Evolutionary conservation across 2,888 invertebrate genomes (phyloP).

Genomic region (Incurvaria masculella): DNA sequence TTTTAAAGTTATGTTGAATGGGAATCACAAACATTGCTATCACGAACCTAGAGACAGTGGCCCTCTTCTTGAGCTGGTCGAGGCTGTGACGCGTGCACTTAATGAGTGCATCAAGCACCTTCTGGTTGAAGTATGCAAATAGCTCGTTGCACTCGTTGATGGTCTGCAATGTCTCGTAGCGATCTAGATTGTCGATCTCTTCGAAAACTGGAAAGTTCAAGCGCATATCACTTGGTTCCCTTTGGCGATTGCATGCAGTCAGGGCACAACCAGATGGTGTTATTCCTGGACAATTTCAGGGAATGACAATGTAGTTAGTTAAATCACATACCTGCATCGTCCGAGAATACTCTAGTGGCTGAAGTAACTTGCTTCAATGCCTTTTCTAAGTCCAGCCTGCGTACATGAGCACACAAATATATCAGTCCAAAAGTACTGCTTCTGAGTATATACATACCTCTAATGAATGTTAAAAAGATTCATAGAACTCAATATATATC

Average conservation of each 20-base stretch:
- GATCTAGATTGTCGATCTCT: slow-evolving; percentile 60
- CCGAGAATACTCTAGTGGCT: slow-evolving; percentile 52
- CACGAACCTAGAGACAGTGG: slow-evolving; percentile 51
- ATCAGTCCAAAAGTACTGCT: slow-evolving; percentile 1
- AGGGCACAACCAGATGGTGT: no score
- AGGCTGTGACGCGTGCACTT: slow-evolving; percentile 71
- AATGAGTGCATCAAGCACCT: slow-evolving; percentile 69
- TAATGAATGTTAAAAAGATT: no score
- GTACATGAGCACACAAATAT: neutral
- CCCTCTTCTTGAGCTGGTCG: slow-evolving; percentile 65
- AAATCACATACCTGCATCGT: slow-evolving; percentile 50
- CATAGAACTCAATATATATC: no score
- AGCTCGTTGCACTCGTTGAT: slow-evolving; percentile 77
- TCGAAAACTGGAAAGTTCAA: slow-evolving; percentile 52
- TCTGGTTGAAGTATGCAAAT: slow-evolving; percentile 75
- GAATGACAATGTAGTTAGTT: no score
- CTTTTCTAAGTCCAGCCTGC: slow-evolving; percentile 57
- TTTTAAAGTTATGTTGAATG: no score
- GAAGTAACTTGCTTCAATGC: slow-evolving; percentile 60
- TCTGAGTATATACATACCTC: no score
- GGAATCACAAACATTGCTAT: no score
- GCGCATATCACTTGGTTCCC: neutral
- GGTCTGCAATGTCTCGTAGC: slow-evolving; percentile 56
- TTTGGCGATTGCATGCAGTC: no score
- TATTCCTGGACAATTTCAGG: no score